Conservation (phyloP, 1,140 invertebrate genomes). For the Chymomyza costata region DNA sequence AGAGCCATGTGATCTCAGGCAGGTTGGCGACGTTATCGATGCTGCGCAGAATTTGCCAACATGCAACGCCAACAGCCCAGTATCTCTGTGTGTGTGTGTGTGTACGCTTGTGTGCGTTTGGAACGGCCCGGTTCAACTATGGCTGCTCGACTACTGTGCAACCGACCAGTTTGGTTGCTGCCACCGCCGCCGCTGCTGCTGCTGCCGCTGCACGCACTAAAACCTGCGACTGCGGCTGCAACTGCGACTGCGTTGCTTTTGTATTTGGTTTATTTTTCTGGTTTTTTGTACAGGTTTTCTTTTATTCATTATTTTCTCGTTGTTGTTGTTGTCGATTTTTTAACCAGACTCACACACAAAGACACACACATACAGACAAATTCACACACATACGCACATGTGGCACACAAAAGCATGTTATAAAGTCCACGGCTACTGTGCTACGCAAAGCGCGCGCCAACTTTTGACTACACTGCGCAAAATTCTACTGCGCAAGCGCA, state of each 20-base stretch:
- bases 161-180: no score
- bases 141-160: constrained; percentile 15
- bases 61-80: no score
- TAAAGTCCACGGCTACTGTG: constrained; percentile 50
- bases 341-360: constrained; percentile 23
- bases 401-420: constrained; percentile 6
- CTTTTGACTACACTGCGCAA: constrained; percentile 42
- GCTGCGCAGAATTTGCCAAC: no score
- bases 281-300: constrained; percentile 68
- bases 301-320: constrained; percentile 72
- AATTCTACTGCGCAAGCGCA: no score
- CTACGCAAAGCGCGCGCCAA: constrained; percentile 47
- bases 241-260: constrained; percentile 35
- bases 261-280: constrained; percentile 59
- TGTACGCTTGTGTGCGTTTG: no score
- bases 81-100: no score
- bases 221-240: constrained; percentile 33
- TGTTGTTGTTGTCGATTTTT: constrained; percentile 36
- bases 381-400: constrained; percentile 21
- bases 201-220: constrained; percentile 57
- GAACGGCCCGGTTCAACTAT: no score
- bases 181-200: no score
- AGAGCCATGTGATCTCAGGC: no score
- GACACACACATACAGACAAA: constrained; percentile 16
- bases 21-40: no score